A percentile compares a stretch with the other conserved stretches of the same genome.
These are phyloP conservation scores for Genyomyrus donnyi DNA, from an alignment of 2,113 vertebrate genomes.

Conservation along the genomic window DNA sequence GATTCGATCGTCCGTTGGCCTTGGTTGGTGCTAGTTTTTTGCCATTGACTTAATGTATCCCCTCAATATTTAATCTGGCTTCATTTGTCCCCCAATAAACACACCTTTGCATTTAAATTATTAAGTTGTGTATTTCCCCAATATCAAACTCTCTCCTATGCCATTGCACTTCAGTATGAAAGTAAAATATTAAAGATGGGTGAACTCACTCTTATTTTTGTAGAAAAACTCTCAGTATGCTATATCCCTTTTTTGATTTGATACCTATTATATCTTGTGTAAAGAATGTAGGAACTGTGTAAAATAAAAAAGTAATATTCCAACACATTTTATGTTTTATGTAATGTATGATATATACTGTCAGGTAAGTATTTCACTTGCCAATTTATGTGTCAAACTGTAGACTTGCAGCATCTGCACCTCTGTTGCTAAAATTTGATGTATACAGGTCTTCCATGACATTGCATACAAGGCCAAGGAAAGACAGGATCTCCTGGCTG, in stretches of 20 bases:
- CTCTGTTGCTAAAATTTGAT: constrained; percentile 19
- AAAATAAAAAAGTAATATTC: not conserved
- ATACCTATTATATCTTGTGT: not conserved
- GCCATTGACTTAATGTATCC: no score
- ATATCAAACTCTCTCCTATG: not conserved
- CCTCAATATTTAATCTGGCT: no score
- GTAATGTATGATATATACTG: not conserved
- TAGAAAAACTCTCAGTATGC: not conserved
- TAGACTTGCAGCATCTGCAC: not conserved
- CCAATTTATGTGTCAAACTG: not conserved
- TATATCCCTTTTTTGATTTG: not conserved
- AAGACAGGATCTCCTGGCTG: constrained; percentile 86
- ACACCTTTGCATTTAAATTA: no score
- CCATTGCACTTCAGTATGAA: not conserved
- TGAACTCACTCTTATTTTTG: not conserved
- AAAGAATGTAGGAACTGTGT: not conserved
- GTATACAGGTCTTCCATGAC: constrained; percentile 85
- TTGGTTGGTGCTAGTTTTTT: not conserved
- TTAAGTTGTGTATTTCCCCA: no score
- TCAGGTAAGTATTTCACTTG: not conserved
- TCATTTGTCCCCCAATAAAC: no score
- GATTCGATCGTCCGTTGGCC: not conserved
- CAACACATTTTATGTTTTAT: not conserved
- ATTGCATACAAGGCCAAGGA: constrained; percentile 98
- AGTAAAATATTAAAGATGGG: not conserved